Evolutionary conservation across 2,797 vertebrate genomes (phyloP).

Genomic region (Rousettus madagascariensis): DNA sequence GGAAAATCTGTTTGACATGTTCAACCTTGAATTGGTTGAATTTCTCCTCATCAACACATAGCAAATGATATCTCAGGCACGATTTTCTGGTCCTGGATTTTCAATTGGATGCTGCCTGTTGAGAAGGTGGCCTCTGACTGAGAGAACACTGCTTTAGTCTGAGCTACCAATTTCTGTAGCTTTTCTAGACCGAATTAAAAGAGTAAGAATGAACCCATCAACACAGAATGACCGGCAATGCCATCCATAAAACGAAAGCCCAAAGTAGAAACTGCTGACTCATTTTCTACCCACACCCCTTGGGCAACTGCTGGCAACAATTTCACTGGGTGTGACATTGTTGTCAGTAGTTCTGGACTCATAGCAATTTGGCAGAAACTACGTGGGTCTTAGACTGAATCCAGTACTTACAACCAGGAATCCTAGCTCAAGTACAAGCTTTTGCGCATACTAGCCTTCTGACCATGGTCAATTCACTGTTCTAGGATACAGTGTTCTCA

Average conservation of each 20-base stretch:
- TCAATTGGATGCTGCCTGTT: not conserved
- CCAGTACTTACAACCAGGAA: not conserved
- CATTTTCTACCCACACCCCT: not conserved
- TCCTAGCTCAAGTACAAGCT: not conserved
- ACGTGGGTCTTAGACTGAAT: not conserved
- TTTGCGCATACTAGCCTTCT: not conserved
- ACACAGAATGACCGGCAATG: not conserved
- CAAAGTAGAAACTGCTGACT: not conserved
- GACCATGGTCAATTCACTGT: not conserved
- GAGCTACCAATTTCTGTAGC: not conserved
- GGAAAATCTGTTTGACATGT: not conserved
- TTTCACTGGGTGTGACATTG: not conserved
- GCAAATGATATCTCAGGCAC: not conserved
- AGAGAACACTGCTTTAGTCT: not conserved
- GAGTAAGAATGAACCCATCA: not conserved
- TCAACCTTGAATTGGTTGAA: not conserved
- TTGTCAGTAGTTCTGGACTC: not conserved
- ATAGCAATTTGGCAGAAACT: not conserved
- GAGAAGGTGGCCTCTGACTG: not conserved
- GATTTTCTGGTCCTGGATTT: not conserved
- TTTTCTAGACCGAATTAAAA: not conserved
- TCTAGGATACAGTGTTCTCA: not conserved
- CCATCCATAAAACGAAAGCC: not conserved
- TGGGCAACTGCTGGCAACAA: not conserved
- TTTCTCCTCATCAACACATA: not conserved